Base-by-base conservation (phyloP, 2,797 vertebrate genomes). In the Ptychadena robeensis region DNA sequence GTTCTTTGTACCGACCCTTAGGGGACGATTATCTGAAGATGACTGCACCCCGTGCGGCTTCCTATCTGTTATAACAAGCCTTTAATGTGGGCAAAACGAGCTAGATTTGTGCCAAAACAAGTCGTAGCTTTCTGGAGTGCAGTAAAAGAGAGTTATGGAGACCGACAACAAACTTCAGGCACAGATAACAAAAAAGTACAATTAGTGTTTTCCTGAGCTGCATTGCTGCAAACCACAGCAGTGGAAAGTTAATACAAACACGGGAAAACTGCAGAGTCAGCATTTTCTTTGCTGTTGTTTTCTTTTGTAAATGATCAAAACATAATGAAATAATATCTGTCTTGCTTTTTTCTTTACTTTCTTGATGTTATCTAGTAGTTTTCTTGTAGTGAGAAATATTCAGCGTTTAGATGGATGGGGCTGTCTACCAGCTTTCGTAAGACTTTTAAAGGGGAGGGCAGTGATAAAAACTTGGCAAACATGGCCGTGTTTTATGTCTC, bases 11-110 rank as follows among this genome's bases (percentile, higher is more conserved):
- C 68, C 12, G 28, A 32, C 73, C 81, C 74, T 37, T 8, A 77
- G 81, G 73, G 74, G 68, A 65, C 64, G 81, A 82, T 82, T 82
- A 82, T 82, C 67, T 81, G 68, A 75, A 77, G 81, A 61, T 72
- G 81, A 70, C 74, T 69, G 81, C 81, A 57, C 67, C 81, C 73
- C 57, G 25, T 77, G 53, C 53, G 27, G 81, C 59, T 77, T 82
- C 57, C 81, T 82, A 70, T 82, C 53, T 82, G 81, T 72, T 78
- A 22, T 37, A 70, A 82, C 81, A 77, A 48, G 81, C 38, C 74
- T 77, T 82, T 78, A 70, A 64, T 70, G 81, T 70, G 73, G 81
- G 53, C 37, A 82, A 64, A 82, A 73, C 38, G 35, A 81, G 37
- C 59, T 32, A 6, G 25, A 10, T 31, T 70, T 65, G 66, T 72